Percentiles rank a stretch among this genome's conserved stretches.
Conservation (phyloP, 2,888 invertebrate species). For the Osmoderma eremita region DNA sequence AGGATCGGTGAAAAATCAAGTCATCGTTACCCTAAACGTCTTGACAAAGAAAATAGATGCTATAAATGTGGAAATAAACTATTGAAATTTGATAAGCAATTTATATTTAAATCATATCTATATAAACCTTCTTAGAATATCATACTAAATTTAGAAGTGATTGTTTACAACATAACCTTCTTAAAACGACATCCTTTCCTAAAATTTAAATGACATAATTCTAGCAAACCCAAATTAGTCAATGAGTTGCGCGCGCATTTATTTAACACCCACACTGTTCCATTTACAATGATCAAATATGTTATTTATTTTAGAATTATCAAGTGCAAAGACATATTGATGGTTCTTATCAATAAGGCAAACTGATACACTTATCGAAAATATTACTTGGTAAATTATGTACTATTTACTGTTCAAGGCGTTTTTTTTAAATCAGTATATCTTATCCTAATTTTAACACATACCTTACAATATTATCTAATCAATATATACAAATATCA, state of each 20-base stretch:
- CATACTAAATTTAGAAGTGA: conserved; percentile 9
- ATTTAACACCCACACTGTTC: conserved; percentile 18
- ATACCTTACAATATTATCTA: conserved; percentile 20
- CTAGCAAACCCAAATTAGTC: conserved; percentile 2
- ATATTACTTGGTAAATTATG: background rate
- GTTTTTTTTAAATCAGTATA: background rate
- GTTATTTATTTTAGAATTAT: background rate
- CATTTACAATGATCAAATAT: conserved; percentile 6
- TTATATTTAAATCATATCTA: conserved; percentile 1
- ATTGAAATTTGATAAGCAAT: background rate
- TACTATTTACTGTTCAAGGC: background rate
- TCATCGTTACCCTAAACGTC: background rate
- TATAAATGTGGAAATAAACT: background rate
- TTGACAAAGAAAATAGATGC: background rate
- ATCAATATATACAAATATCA: conserved; percentile 26
- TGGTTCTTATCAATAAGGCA: background rate
- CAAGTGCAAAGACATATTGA: background rate
- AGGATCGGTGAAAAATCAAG: conserved; percentile 7
- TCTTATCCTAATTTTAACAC: background rate
- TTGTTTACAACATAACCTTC: conserved; percentile 5
- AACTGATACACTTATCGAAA: background rate
- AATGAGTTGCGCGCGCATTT: conserved; percentile 18
- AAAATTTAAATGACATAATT: conserved; percentile 13
- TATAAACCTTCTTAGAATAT: conserved; percentile 6
- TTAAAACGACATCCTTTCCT: background rate